phyloP scores from a whole-genome alignment of 2,888 invertebrate genomes.

The Pollenia angustigena region DNA sequence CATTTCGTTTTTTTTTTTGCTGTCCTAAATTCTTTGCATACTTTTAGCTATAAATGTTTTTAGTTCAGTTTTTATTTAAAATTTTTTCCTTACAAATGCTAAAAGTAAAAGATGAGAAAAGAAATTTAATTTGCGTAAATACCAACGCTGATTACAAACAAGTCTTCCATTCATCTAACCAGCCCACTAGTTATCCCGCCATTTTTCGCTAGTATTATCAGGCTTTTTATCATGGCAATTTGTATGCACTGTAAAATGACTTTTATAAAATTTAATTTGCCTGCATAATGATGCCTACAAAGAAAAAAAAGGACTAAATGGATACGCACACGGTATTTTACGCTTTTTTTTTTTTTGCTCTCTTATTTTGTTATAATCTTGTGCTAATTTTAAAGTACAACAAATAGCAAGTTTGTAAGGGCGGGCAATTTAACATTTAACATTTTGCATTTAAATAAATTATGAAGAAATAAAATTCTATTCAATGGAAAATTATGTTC shows the following conservation, averaged over 20 bases:
- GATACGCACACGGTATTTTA: background rate
- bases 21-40: conserved; percentile 43
- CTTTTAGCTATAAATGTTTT: conserved; percentile 23
- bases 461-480: background rate
- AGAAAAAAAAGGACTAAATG: background rate
- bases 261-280: conserved; percentile 61
- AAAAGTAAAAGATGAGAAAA: conserved; percentile 23
- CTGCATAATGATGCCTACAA: conserved; percentile 50
- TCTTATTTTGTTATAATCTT: background rate
- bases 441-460: background rate
- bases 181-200: background rate
- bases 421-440: background rate
- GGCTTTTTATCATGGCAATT: conserved; percentile 52
- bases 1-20: background rate
- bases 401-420: background rate
- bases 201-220: conserved; percentile 27
- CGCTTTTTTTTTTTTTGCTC: background rate
- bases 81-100: background rate
- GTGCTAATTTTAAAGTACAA: background rate
- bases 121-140: conserved; percentile 66
- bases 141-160: conserved; percentile 68
- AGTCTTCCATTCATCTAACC: conserved; percentile 39
- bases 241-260: conserved; percentile 55
- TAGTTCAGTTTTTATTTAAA: conserved; percentile 33
- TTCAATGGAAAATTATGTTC: background rate